A percentile compares a stretch with the other conserved stretches of the same genome.
Conservation (phyloP, 2,113 vertebrate species). For the Balaeniceps rex region DNA sequence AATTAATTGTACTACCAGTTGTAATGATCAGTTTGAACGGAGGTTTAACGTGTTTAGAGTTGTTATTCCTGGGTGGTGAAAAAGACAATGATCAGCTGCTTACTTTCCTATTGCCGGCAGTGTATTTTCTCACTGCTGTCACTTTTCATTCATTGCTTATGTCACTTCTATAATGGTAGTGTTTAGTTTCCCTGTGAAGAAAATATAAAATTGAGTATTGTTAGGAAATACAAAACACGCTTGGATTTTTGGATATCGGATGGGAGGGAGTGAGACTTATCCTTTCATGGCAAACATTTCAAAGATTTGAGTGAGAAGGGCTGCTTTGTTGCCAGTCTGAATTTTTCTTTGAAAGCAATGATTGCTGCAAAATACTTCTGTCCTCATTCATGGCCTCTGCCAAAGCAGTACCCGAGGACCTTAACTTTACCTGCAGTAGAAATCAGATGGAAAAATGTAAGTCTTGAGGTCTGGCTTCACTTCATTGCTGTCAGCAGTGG, state of each 20-base stretch:
- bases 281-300: background rate
- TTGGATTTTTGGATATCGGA: background rate
- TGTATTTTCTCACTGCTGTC: background rate
- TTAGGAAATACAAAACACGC: background rate
- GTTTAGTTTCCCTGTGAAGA: background rate
- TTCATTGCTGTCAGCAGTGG: background rate
- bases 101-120: background rate
- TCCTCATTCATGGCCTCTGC: background rate
- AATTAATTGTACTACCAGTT: background rate
- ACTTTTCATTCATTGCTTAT: background rate
- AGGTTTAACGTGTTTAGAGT: background rate
- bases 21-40: background rate
- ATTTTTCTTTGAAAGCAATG: background rate
- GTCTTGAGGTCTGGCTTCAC: background rate
- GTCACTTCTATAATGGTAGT: background rate
- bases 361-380: background rate
- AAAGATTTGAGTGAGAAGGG: background rate
- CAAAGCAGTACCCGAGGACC: background rate
- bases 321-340: background rate
- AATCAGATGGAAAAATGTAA: background rate
- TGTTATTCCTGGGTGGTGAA: background rate
- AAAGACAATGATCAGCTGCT: background rate
- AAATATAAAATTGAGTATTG: background rate
- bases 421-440: background rate
- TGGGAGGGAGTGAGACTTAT: background rate